Conservation (phyloP, 1,140 invertebrate genomes). For the Cydia fagiglandana region DNA sequence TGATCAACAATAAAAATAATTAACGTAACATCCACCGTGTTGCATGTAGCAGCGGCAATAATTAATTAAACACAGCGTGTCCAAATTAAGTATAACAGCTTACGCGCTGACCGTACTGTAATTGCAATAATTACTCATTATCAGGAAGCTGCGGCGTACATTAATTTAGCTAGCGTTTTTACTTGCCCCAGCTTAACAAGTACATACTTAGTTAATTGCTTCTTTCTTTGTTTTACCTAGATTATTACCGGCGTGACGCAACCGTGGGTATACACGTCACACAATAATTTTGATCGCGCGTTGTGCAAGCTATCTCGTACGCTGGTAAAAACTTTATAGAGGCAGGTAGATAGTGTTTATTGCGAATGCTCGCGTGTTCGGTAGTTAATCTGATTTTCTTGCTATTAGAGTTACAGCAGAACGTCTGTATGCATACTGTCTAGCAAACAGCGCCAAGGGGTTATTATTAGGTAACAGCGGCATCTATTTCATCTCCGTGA, state of each 20-base stretch:
- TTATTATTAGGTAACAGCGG: conserved; percentile 13
- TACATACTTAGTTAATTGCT: conserved; percentile 68
- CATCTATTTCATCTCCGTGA: conserved; percentile 2
- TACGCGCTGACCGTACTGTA: conserved; percentile 61
- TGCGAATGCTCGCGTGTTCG: conserved; percentile 52
- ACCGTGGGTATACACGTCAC: conserved; percentile 48
- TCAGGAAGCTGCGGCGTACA: conserved; percentile 67
- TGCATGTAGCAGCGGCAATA: conserved; percentile 45
- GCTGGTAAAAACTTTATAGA: conserved; percentile 31
- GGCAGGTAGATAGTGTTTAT: conserved; percentile 50
- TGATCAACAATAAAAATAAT: conserved; percentile 38
- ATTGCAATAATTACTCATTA: conserved; percentile 75
- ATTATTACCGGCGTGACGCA: conserved; percentile 62
- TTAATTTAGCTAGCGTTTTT: conserved; percentile 70
- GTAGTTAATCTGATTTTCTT: conserved; percentile 57
- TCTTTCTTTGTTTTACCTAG: conserved; percentile 66
- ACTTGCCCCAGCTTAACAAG: conserved; percentile 63
- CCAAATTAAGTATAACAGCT: conserved; percentile 45
- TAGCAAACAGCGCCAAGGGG: conserved; percentile 32
- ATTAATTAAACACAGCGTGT: conserved; percentile 47
- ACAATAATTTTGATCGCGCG: conserved; percentile 60
- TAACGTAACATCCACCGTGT: conserved; percentile 40
- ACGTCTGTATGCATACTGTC: conserved; percentile 41
- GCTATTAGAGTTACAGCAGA: conserved; percentile 44
- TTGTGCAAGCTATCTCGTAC: conserved; percentile 52